These are phyloP conservation scores for Empidonax alnorum DNA, from an alignment of 2,113 vertebrate species.

Conservation along the genomic window DNA sequence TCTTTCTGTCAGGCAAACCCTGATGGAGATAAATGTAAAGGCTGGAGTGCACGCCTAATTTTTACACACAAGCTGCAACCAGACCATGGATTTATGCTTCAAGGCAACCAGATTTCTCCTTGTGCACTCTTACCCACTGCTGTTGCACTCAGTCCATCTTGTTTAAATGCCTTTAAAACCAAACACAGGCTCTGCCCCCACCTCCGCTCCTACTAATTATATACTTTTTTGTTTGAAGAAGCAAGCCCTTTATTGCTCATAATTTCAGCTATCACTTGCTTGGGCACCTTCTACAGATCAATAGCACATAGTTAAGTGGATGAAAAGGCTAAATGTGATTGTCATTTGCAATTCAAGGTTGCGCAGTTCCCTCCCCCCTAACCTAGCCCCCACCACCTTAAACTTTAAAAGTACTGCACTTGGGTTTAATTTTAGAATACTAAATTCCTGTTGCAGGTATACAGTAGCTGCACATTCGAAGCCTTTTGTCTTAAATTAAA, in stretches of 20 bases:
- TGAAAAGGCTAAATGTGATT: slow-evolving; percentile 76
- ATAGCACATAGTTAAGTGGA: slow-evolving; percentile 73
- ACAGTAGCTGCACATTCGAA: slow-evolving; percentile 25
- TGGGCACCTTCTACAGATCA: slow-evolving; percentile 72
- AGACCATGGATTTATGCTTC: slow-evolving; percentile 58
- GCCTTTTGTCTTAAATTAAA: slow-evolving; percentile 69
- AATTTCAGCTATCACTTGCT: slow-evolving; percentile 74
- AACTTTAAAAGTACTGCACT: slow-evolving; percentile 1
- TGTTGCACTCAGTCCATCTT: slow-evolving; percentile 42
- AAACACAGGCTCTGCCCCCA: slow-evolving; percentile 47
- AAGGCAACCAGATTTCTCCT: slow-evolving; percentile 35
- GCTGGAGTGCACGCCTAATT: slow-evolving; percentile 29
- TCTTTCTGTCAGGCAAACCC: slow-evolving; percentile 43
- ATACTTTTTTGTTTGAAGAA: slow-evolving; percentile 71
- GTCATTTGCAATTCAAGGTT: slow-evolving; percentile 73
- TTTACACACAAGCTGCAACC: slow-evolving; percentile 45
- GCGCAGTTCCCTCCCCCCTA: background rate
- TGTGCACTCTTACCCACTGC: background rate
- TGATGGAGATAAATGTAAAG: slow-evolving; percentile 61
- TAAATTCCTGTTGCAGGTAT: slow-evolving; percentile 54
- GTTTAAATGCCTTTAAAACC: slow-evolving; percentile 53
- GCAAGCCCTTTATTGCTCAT: slow-evolving; percentile 70
- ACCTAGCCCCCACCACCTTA: background rate
- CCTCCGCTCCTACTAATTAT: slow-evolving; percentile 66
- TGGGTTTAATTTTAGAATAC: slow-evolving; percentile 53